Base-by-base conservation (phyloP, 2,888 invertebrate genomes). In the Latheticus oryzae region DNA sequence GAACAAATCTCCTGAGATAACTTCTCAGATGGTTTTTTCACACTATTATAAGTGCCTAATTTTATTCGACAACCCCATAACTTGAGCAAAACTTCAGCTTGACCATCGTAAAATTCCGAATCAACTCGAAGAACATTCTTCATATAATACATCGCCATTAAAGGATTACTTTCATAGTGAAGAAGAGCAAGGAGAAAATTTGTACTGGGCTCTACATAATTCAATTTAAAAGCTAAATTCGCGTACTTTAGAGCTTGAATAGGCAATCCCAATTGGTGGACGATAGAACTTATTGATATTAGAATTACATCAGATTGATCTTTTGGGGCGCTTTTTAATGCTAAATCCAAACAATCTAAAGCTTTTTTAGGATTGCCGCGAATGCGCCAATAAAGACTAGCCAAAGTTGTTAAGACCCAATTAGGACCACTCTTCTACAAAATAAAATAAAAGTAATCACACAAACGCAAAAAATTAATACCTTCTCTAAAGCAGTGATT, bases 321-420 rank as follows among this genome's bases (percentile, higher is more conserved):
- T 2, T 78, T 75, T 0, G 85, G 85, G 3, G 83, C 84, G n/a
- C 79, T 76, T 60, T 81, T 79, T 16, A 85, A 80, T 1, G 89
- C 87, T 4, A 84, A 77, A 28, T 87, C 81, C 3, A 90, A 80
- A 73, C 92, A 93, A 66, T 87, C 86, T 3, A 90, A 75, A 0
- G 89, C 88, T 70, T 89, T 87, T 35, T 81, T 80, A 19, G 84
- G 82, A 70, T 89, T 88, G 3, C 87, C 86, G 2, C 87, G 82
- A 1, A 89, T 84, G 4, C 91, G 83, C 91, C 91, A 93, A 75
- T 91, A 91, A 9, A 91, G 77, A 0, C 89, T 89, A 0, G 91
- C 88, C 26, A 92, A 73, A 5, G 88, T 87, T 66, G 86, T 85
- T 11, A 90, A 74, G 3, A 90, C 78, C 92, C 92, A 93, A 60